Evolutionary conservation across 2,113 vertebrate genomes (phyloP), one percentile per base, ranked within the genome.

Genomic region (Ancistrus triradiatus): DNA sequence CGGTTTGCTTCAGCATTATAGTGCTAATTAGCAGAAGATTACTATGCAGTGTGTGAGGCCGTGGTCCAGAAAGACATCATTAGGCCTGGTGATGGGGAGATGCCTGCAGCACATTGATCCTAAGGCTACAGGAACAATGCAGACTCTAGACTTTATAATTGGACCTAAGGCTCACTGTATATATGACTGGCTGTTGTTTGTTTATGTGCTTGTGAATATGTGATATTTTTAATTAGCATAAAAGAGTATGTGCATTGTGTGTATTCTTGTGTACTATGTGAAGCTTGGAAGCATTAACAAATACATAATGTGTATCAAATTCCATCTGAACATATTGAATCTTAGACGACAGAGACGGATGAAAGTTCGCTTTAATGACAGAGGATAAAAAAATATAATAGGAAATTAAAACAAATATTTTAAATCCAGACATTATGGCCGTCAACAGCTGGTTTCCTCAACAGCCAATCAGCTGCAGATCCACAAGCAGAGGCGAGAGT

Each of bases 21-120:
- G 87, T 84, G 80, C 83, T 88, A 87, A 88, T 88, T 88, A 89
- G 88, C 86, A 88, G 88, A 86, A 88, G 86, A 88, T 89, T 89
- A 89, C 86, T 85, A 89, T 88, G 85, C 86, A 89, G 86, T 83
- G 86, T 85, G 86, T 81, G 84, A 87, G 86, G 83, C 84, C 83
- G 83, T 83, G 84, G 84, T 85, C 86, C 88, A 88, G 88, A 87
- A 88, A 89, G 86, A 85, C 85, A 88, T 89, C 88, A 88, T 89
- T 89, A 88, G 84, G 83, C 84, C 86, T 84, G 86, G 83, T 87
- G 86, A 89, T 87, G 85, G 82, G 84, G 85, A 89, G 85, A 86
- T 87, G 87, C 86, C 85, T 88, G 85, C 82, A 86, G 85, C 84
- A 85, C 86, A 86, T 88, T 87, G 84, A 89, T 88, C 87, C 81